Conservation (phyloP, 2,797 vertebrate species). For the Sebastes melanostomus region DNA sequence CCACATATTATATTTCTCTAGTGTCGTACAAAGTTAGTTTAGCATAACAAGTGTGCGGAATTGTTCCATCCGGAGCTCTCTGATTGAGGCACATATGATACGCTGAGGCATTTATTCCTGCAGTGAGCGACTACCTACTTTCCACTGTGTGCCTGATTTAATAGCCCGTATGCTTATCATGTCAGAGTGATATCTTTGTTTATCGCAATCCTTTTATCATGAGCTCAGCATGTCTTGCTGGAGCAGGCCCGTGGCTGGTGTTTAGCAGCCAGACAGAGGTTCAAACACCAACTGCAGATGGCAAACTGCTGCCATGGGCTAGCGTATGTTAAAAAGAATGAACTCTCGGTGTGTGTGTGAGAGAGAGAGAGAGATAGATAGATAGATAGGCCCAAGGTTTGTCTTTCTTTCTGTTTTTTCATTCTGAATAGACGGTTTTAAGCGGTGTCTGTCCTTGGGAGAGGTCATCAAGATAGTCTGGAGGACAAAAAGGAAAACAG, state of each 20-base stretch:
- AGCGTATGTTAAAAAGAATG: conserved; percentile 2
- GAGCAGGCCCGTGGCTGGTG: conserved; percentile 22
- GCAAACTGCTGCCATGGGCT: conserved; percentile 42
- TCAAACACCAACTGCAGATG: conserved; percentile 48
- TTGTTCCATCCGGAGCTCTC: not conserved
- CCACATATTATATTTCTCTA: conserved; percentile 16
- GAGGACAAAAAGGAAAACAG: conserved; percentile 42
- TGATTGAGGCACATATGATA: conserved; percentile 7
- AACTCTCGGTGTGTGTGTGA: not conserved
- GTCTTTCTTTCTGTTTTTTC: conserved; percentile 7
- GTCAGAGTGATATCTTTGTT: conserved; percentile 62
- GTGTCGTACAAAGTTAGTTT: conserved; percentile 16
- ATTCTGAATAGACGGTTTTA: not conserved
- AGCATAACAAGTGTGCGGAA: conserved; percentile 13
- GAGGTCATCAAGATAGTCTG: conserved; percentile 64
- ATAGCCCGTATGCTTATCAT: conserved; percentile 54
- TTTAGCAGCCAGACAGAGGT: conserved; percentile 43
- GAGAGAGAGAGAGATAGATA: not conserved
- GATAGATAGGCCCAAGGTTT: not conserved
- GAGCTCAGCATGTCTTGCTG: conserved; percentile 39
- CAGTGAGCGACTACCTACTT: conserved; percentile 29
- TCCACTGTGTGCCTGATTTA: conserved; percentile 41
- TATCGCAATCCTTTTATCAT: conserved; percentile 48
- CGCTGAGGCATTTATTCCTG: conserved; percentile 19
- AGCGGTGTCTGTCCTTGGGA: conserved; percentile 53